phyloP scores from a whole-genome alignment of 2,113 vertebrate genomes.

The Cepphus grylle region DNA sequence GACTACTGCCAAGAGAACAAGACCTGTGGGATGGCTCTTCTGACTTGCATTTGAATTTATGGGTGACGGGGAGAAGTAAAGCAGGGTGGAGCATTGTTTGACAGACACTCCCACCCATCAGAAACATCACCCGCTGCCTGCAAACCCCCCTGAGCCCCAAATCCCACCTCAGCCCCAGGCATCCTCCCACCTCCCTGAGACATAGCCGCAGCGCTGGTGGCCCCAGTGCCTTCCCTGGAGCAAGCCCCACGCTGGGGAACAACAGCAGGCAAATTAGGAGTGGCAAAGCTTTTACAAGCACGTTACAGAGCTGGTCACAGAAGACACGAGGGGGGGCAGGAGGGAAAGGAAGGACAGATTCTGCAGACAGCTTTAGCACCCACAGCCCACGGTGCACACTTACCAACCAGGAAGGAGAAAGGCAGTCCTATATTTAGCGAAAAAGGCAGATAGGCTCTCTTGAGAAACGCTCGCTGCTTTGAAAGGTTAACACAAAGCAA shows the following conservation, averaged over 20 bases:
- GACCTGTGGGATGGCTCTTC: background rate
- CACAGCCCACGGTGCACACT: background rate
- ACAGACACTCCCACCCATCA: background rate
- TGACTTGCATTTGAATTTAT: background rate
- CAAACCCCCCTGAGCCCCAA: background rate
- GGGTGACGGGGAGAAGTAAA: background rate
- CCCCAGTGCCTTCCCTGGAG: background rate
- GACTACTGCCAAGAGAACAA: background rate
- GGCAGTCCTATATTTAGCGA: background rate
- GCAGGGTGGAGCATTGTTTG: background rate
- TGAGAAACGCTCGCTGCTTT: background rate
- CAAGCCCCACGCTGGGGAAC: accelerated
- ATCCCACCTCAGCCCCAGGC: background rate
- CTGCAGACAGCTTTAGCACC: background rate
- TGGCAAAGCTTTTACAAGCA: background rate
- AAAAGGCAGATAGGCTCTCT: background rate
- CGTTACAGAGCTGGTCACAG: background rate
- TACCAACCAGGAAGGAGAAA: background rate
- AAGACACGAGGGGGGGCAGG: accelerated
- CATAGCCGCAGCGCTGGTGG: accelerated
- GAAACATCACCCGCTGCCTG: background rate
- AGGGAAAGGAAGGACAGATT: background rate
- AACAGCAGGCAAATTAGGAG: background rate
- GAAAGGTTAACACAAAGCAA: background rate
- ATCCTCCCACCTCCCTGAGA: too few relatives aligned